A percentile compares a stretch with the other conserved stretches of the same genome.
phyloP scores from a whole-genome alignment of 2,888 invertebrate species.

The Oscheius onirici region DNA sequence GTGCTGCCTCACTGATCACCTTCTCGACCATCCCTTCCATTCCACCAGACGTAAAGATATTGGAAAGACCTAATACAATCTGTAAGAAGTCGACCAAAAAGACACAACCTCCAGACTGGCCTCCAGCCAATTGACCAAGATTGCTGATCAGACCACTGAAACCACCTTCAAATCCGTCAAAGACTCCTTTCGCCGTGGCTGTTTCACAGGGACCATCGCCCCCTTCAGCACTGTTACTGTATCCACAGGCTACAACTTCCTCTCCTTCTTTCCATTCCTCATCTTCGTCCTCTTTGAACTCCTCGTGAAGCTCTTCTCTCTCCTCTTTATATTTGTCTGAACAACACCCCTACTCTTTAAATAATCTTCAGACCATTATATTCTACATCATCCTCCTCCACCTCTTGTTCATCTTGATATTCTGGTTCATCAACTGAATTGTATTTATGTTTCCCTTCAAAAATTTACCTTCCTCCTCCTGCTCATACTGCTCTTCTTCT shows the following conservation, averaged over 20 bases:
- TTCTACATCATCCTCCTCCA: not conserved
- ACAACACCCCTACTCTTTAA: not conserved
- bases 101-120: constrained; percentile 51
- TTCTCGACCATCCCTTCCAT: constrained; percentile 50
- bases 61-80: constrained; percentile 43
- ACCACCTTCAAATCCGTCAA: constrained; percentile 57
- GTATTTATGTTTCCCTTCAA: not conserved
- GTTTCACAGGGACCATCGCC: constrained; percentile 8
- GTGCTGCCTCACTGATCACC: constrained; percentile 57
- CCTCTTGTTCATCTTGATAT: constrained; percentile 7
- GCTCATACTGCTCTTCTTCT: constrained; percentile 1
- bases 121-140: constrained; percentile 57
- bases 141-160: constrained; percentile 56
- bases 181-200: constrained; percentile 17
- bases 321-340: constrained; percentile 46
- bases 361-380: not conserved
- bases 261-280: constrained; percentile 21
- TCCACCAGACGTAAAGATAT: constrained; percentile 56
- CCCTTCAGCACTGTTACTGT: constrained; percentile 28
- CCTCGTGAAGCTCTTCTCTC: constrained; percentile 25
- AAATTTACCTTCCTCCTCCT: not conserved
- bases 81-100: constrained; percentile 41
- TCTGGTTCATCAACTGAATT: not conserved
- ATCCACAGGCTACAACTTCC: not conserved
- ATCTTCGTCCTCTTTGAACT: constrained; percentile 38